Percentiles rank a stretch among this genome's conserved stretches.
Conservation (phyloP, 2,797 vertebrate species). For the Cottoperca gobio region DNA sequence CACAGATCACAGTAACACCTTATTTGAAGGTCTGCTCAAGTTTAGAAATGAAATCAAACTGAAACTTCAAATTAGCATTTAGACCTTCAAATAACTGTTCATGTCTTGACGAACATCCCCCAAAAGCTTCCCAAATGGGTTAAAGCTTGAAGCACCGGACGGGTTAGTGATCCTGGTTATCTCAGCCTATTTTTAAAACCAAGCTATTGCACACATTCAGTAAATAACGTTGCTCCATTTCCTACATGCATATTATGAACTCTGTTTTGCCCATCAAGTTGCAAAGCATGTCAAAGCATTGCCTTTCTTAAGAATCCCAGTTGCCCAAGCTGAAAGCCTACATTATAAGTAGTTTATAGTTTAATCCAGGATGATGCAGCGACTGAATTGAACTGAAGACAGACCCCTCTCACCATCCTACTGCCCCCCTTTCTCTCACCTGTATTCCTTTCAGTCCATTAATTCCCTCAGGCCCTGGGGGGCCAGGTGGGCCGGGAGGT, state of each 20-base stretch:
- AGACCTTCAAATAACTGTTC: conserved; percentile 80
- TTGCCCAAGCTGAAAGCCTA: conserved; percentile 69
- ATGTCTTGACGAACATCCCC: conserved; percentile 75
- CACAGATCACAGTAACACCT: conserved; percentile 62
- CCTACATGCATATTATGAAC: conserved; percentile 69
- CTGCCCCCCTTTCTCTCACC: conserved; percentile 80
- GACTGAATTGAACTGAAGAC: conserved; percentile 58
- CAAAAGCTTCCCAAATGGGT: conserved; percentile 62
- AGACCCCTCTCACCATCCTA: conserved; percentile 9
- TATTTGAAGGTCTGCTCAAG: conserved; percentile 78
- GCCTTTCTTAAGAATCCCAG: conserved; percentile 48
- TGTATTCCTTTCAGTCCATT: conserved; percentile 88
- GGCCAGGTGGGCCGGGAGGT: conserved; percentile 89
- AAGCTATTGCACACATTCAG: conserved; percentile 32
- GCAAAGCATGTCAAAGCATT: conserved; percentile 68
- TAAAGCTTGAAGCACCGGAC: conserved; percentile 69
- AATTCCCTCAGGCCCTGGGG: conserved; percentile 89
- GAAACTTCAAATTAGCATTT: conserved; percentile 22
- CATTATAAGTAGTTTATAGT: conserved; percentile 36
- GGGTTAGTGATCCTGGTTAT: conserved; percentile 58
- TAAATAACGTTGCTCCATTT: conserved; percentile 33
- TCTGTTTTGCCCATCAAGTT: conserved; percentile 39
- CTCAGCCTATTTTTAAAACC: conserved; percentile 32
- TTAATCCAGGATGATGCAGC: conserved; percentile 63
- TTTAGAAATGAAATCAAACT: conserved; percentile 9